A percentile compares a stretch with the other conserved stretches of the same genome.
Conservation (phyloP, 2,888 invertebrate genomes). For the Oxyscelio sp. region DNA sequence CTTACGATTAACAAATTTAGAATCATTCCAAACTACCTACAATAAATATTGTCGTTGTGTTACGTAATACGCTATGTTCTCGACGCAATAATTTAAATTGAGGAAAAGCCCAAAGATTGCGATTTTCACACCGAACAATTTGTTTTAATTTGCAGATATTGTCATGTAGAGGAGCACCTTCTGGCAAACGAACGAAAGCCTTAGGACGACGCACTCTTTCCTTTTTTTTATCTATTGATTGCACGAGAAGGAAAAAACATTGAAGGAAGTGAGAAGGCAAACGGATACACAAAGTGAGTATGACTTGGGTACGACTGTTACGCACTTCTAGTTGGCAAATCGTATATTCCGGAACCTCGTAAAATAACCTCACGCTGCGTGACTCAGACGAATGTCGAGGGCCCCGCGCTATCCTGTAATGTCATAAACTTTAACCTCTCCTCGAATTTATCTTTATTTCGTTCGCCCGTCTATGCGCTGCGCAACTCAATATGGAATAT, state of each 20-base stretch:
- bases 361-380: constrained; percentile 77
- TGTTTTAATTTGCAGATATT: constrained; percentile 72
- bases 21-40: too few species aligned
- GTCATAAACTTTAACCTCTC: constrained; percentile 80
- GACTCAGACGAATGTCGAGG: constrained; percentile 82
- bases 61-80: too few species aligned
- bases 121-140: background rate
- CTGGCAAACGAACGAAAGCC: constrained; percentile 67
- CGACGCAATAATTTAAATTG: background rate
- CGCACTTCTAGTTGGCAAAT: constrained; percentile 71
- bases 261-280: constrained; percentile 16
- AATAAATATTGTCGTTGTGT: too few species aligned
- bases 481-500: constrained; percentile 84
- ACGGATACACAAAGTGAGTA: constrained; percentile 75
- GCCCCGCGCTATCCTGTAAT: constrained; percentile 68
- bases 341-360: constrained; percentile 70
- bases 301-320: constrained; percentile 69
- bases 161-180: constrained; percentile 69
- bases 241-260: constrained; percentile 52
- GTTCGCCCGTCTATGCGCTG: constrained; percentile 55
- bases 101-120: background rate
- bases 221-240: constrained; percentile 68
- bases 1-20: too few species aligned
- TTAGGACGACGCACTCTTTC: constrained; percentile 68
- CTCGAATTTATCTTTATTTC: constrained; percentile 80